Base-by-base conservation (phyloP, 2,113 vertebrate genomes). In the Stigmatopora nigra region DNA sequence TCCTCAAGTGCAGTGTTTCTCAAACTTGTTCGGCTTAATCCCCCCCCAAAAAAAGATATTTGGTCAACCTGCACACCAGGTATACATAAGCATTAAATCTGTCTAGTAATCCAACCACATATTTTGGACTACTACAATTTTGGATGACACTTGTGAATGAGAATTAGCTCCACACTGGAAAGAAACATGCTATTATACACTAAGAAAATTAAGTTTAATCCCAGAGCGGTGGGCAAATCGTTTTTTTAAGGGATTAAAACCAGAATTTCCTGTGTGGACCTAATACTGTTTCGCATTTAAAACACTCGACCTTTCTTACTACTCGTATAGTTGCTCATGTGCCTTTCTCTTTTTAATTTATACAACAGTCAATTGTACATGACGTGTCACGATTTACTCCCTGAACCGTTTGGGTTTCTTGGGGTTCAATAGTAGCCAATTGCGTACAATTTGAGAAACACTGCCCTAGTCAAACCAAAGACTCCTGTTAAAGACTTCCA, bases 401-500 rank as follows among this genome's bases (percentile, higher is more conserved):
- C 11, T 22, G 53, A 56, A 7, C 53, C 13, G 22, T 31, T 31
- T 22, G 7, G 22, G 22, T 31, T 55, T 25, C 12, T 31, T 56
- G 13, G 22, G 25, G 53, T 15, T 22, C 53, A 56, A 22, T 13
- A 31, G 20, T 31, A 22, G 22, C 13, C 22, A 14, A 22, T 56
- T 22, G 53, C 22, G 13, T 22, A 56, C 53, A 56, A 22, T 56
- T 31, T 56, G 53, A 56, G 53, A 56, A 56, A 56, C 53, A 56
- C 53, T 56, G 53, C 53, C 31, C 22, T 76, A 44, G 63, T 70
- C 62, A 44, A 53, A 41, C 38, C 64, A 55, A 63, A 47, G 38
- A 75, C 19, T 62, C 67, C 79, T 73, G 69, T 82, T 78, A 83
- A 63, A 71, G 80, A 73, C 68, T 63, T 80, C 69, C 80, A 66